Conservation (phyloP, 2,113 vertebrate species). For the Aix galericulata region DNA sequence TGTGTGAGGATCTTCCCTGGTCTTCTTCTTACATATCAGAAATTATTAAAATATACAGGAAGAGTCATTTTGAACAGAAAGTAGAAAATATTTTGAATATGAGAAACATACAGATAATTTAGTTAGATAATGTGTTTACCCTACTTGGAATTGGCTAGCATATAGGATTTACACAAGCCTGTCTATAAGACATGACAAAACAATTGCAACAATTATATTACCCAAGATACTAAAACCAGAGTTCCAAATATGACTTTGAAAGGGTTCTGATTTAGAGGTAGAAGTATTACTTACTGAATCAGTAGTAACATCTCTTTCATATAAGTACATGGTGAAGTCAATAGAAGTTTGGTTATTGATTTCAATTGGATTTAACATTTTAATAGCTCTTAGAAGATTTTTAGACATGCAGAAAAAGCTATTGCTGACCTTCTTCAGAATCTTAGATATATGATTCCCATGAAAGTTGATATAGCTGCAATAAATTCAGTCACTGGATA, state of each 20-base stretch:
- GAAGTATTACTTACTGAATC: not conserved
- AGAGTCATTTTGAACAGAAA: not conserved
- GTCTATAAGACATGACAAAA: not conserved
- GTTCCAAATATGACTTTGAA: not conserved
- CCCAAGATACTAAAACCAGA: not conserved
- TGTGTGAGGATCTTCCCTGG: not conserved
- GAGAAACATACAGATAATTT: not conserved
- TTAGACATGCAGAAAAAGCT: not conserved
- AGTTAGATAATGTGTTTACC: not conserved
- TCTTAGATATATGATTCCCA: not conserved
- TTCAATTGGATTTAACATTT: not conserved
- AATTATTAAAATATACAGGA: not conserved
- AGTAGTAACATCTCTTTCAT: not conserved
- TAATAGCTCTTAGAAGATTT: not conserved
- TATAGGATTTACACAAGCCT: not conserved
- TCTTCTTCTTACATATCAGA: not conserved
- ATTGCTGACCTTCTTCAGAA: not conserved
- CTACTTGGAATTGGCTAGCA: not conserved
- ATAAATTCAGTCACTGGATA: not conserved
- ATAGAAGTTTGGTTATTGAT: not conserved
- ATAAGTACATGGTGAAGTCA: not conserved
- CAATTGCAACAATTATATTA: not conserved
- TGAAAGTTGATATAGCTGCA: not conserved
- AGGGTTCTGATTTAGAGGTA: not conserved
- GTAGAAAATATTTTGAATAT: not conserved